A percentile compares a stretch with the other conserved stretches of the same genome.
phyloP scores from a whole-genome alignment of 2,888 invertebrate species.

The Drymonia ruficornis region DNA sequence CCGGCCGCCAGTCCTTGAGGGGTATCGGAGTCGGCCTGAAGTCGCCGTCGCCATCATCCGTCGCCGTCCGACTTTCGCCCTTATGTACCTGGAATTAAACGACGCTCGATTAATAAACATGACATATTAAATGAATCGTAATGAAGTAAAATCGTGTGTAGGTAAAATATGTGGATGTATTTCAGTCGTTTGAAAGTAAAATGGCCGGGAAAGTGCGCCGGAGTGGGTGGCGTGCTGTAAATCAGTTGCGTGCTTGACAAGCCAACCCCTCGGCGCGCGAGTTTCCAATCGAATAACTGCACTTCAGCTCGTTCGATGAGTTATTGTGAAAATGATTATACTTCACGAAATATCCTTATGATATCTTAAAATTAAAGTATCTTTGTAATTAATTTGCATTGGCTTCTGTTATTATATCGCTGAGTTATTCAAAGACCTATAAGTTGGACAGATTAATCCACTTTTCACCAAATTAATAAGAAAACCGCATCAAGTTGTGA shows the following conservation, averaged over 20 bases:
- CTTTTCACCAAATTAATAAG: too few species aligned
- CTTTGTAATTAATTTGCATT: too few species aligned
- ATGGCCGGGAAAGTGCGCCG: slow-evolving; percentile 76
- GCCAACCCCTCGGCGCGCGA: slow-evolving; percentile 54
- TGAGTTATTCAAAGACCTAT: too few species aligned
- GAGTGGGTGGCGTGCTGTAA: slow-evolving; percentile 57
- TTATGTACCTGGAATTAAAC: slow-evolving; percentile 61
- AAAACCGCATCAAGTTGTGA: too few species aligned
- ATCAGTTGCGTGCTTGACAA: slow-evolving; percentile 60
- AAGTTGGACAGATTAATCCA: too few species aligned
- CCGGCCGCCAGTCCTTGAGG: slow-evolving; percentile 63
- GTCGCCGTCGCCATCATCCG: slow-evolving; percentile 59
- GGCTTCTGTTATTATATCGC: too few species aligned
- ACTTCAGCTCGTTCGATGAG: slow-evolving; percentile 45
- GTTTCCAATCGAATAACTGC: slow-evolving; percentile 73
- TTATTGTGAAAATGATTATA: not conserved
- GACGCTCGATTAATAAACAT: slow-evolving; percentile 22
- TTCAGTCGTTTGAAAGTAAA: slow-evolving; percentile 82
- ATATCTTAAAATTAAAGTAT: too few species aligned
- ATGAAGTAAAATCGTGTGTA: slow-evolving; percentile 34
- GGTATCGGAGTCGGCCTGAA: slow-evolving; percentile 78
- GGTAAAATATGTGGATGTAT: slow-evolving; percentile 55
- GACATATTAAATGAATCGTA: slow-evolving; percentile 29
- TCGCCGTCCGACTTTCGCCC: slow-evolving; percentile 53
- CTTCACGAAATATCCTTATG: too few species aligned